Conservation (phyloP, 2,113 vertebrate genomes). For the Ceyx cyanopectus region DNA sequence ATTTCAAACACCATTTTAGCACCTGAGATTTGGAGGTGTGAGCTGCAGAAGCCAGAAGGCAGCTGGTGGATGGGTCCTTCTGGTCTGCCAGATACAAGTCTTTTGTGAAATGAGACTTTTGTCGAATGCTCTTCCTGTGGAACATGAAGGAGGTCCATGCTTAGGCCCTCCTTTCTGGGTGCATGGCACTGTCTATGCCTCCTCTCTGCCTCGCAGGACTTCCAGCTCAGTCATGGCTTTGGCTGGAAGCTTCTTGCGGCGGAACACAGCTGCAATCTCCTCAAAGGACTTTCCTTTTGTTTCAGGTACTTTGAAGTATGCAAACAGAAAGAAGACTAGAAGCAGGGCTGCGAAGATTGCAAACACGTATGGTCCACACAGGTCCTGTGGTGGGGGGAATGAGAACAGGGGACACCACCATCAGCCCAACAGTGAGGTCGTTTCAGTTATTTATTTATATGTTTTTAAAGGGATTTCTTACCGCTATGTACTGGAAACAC, state of each 20-base stretch:
- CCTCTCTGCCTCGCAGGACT: slow-evolving; percentile 77
- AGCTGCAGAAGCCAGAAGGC: not conserved
- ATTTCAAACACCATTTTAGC: not conserved
- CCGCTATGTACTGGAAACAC: slow-evolving; percentile 91
- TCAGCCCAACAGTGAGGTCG: not conserved
- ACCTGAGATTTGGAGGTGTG: not conserved
- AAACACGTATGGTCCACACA: slow-evolving; percentile 86
- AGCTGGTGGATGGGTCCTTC: not conserved
- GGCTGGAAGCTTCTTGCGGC: slow-evolving; percentile 66
- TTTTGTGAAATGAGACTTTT: slow-evolving; percentile 24
- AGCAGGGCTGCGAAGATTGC: slow-evolving; percentile 87
- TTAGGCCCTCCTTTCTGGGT: not conserved
- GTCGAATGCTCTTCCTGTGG: not conserved
- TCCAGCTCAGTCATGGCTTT: slow-evolving; percentile 82
- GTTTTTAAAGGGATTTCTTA: slow-evolving; percentile 51
- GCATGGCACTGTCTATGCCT: slow-evolving; percentile 62
- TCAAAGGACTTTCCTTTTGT: slow-evolving; percentile 94
- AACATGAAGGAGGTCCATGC: not conserved
- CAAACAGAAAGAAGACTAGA: slow-evolving; percentile 85
- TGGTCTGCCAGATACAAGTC: slow-evolving; percentile 1
- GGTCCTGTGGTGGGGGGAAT: slow-evolving; percentile 72
- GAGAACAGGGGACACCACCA: not conserved
- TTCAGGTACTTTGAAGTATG: slow-evolving; percentile 89
- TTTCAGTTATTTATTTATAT: not conserved
- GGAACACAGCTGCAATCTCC: slow-evolving; percentile 89